Percentiles rank a stretch among this genome's conserved stretches.
Evolutionary conservation across 2,888 invertebrate species (phyloP).

Genomic region (Dynastes grantii): DNA sequence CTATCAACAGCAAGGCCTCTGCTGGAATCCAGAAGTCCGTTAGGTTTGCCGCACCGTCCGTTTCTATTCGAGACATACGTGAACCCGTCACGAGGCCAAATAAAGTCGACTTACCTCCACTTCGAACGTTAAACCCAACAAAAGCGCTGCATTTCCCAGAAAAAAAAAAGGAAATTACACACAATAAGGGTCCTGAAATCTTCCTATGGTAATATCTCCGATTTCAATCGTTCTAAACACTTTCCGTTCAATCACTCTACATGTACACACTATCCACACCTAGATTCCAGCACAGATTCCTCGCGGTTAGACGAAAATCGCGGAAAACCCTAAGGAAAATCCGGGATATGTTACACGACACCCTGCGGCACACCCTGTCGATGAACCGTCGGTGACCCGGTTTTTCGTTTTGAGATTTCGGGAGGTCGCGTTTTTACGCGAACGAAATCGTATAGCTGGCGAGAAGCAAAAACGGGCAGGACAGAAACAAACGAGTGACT

Average conservation of each 20-base stretch:
- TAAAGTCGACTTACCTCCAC: slow-evolving; percentile 6
- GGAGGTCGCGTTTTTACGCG: neutral
- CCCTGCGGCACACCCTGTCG: slow-evolving; percentile 42
- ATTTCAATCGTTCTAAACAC: neutral
- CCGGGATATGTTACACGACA: slow-evolving; percentile 2
- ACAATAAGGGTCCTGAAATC: slow-evolving; percentile 7
- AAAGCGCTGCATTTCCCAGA: neutral
- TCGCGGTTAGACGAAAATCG: slow-evolving; percentile 5
- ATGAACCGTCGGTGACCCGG: slow-evolving; percentile 28
- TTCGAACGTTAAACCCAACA: neutral
- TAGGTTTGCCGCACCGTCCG: slow-evolving; percentile 28
- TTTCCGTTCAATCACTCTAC: neutral
- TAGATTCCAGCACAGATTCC: slow-evolving; percentile 55
- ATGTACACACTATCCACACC: slow-evolving; percentile 52
- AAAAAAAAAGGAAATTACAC: neutral
- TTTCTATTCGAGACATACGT: slow-evolving; percentile 26
- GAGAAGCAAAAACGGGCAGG: slow-evolving; percentile 17
- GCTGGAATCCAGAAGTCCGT: slow-evolving; percentile 36
- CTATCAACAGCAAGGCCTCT: slow-evolving; percentile 39
- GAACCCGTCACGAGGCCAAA: neutral
- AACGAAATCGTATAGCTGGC: neutral
- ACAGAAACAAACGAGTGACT: slow-evolving; percentile 49
- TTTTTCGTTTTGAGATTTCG: slow-evolving; percentile 1
- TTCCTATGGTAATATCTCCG: neutral
- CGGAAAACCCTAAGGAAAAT: neutral